Base-by-base conservation (phyloP, 2,888 invertebrate species). In the Ophion ventricosus region DNA sequence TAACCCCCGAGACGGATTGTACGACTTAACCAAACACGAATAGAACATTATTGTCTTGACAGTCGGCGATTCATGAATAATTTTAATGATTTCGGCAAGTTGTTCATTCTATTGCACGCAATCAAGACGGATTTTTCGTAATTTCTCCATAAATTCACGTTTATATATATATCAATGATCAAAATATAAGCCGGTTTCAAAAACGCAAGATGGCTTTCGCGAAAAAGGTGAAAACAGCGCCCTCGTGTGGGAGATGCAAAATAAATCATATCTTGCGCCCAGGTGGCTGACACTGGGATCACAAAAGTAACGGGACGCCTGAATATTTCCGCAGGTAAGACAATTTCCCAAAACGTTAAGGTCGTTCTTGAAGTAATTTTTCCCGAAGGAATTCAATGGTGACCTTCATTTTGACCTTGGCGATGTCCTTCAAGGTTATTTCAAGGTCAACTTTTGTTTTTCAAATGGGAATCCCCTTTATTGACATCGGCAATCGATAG, bases 1-100 rank as follows among this genome's bases (percentile, higher is more conserved):
- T 63, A 77, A 57, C 63, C 69, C 66, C 57, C 17, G 2, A 61
- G 29, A 66, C 61, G 17, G n/a, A 49, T 66, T 10, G 7, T 11
- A 10, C n/a, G 54, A 61, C 70, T 67, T 54, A 64, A 83, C 67
- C 64, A 75, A 83, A 75, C 63, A 64, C 61, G 49, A 72, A 72
- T 72, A n/a, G 29, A 80, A 73, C 72, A 76, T 72, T 29, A 70
- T 75, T 35, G 57, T 29, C 1, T 26, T 76, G 59, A 56, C 76
- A 80, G 3, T 11, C 11, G 35, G 26, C 11, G 57, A 79, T 20
- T 23, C 29, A 72, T 25, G 11, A 70, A 78, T 69, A 43, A 23
- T 69, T 14, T 20, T 7, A 43, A 40, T 29, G 5, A 4, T 67
- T 35, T 59, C 1, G 35, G 17, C 29, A 23, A 23, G 17, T 70